A percentile compares a stretch with the other conserved stretches of the same genome.
Evolutionary conservation across 2,797 vertebrate species (phyloP).

Genomic region (Protonibea diacanthus): DNA sequence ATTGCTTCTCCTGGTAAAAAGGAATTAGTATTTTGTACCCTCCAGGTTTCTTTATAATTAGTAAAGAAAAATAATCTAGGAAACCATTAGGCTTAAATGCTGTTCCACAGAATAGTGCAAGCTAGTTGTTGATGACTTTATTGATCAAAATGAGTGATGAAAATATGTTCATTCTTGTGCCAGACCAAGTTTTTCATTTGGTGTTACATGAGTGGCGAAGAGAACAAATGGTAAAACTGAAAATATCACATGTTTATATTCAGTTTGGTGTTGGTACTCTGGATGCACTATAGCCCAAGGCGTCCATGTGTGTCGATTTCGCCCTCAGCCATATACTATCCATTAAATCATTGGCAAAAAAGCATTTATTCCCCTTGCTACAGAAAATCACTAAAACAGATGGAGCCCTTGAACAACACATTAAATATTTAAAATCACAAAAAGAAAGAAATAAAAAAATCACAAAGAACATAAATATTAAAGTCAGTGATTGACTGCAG

Average conservation of each 20-base stretch:
- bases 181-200: background rate
- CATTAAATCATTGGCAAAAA: background rate
- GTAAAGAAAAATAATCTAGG: conserved; percentile 4
- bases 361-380: background rate
- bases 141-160: conserved; percentile 7
- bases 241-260: conserved; percentile 20
- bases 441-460: background rate
- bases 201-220: background rate
- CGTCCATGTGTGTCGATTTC: background rate
- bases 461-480: background rate
- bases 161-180: background rate
- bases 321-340: background rate
- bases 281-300: background rate
- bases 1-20: background rate
- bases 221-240: background rate
- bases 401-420: conserved; percentile 19
- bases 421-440: conserved; percentile 6
- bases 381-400: background rate
- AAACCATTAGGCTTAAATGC: conserved; percentile 13
- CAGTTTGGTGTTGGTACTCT: conserved; percentile 1
- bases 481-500: background rate
- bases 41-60: conserved; percentile 13
- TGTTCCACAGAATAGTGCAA: background rate
- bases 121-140: background rate
- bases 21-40: background rate